A percentile compares a stretch with the other conserved stretches of the same genome.
These are phyloP conservation scores for Uria aalge DNA, from an alignment of 2,113 vertebrate genomes.

Conservation along the genomic window DNA sequence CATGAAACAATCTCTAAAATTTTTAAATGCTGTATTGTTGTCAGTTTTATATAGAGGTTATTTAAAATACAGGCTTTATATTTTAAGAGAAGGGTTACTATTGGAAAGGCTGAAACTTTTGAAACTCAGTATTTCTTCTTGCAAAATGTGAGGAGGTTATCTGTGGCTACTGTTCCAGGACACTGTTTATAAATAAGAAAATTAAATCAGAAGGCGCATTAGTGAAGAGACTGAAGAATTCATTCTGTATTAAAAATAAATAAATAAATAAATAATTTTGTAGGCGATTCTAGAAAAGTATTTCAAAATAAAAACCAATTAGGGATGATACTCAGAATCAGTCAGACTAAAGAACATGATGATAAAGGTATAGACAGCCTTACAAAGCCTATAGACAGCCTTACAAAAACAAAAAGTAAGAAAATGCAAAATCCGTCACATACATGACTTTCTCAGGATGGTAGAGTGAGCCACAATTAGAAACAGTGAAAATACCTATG, in stretches of 20 bases:
- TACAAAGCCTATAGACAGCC: too few relatives aligned
- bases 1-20: not conserved
- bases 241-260: not conserved
- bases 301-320: not conserved
- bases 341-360: not conserved
- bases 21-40: not conserved
- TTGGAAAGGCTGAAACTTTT: not conserved
- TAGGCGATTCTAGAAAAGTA: not conserved
- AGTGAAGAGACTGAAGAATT: not conserved
- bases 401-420: not conserved
- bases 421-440: not conserved
- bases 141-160: not conserved
- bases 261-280: not conserved
- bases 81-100: not conserved
- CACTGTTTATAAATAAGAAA: not conserved
- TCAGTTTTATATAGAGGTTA: not conserved
- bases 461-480: not conserved
- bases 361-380: not conserved
- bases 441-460: accelerated
- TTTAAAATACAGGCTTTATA: not conserved
- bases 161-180: not conserved
- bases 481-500: not conserved
- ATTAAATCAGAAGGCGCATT: not conserved
- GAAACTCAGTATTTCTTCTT: not conserved
- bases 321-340: not conserved